Evolutionary conservation across 2,113 vertebrate genomes (phyloP).

Genomic region (Clarias magur): DNA sequence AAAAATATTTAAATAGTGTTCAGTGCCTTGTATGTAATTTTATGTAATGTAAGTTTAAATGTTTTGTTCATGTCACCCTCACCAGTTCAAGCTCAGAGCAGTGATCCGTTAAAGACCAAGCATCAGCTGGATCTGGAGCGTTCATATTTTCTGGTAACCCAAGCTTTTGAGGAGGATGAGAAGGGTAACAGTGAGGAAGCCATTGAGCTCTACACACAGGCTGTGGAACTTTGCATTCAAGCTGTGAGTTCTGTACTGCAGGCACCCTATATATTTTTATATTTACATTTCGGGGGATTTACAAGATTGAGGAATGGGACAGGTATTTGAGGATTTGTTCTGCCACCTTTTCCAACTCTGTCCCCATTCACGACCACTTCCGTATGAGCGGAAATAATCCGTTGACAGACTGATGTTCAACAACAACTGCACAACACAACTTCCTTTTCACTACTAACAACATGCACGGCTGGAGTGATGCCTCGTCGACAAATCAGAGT

Average conservation of each 20-base stretch:
- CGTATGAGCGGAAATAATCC: too few species aligned
- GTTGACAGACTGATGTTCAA: too few species aligned
- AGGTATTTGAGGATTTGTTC: too few species aligned
- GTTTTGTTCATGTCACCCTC: not conserved
- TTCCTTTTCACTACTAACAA: too few species aligned
- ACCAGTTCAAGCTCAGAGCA: slow-evolving; percentile 86
- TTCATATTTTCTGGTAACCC: slow-evolving; percentile 93
- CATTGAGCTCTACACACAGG: slow-evolving; percentile 92
- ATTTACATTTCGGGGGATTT: not conserved
- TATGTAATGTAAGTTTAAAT: not conserved
- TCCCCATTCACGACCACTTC: too few species aligned
- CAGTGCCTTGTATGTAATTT: not conserved
- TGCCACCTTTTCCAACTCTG: too few species aligned
- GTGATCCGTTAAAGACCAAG: slow-evolving; percentile 89
- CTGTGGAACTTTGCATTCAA: slow-evolving; percentile 93
- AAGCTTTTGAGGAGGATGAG: slow-evolving; percentile 96
- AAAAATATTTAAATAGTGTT: not conserved
- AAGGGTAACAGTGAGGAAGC: slow-evolving; percentile 91
- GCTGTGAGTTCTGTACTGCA: slow-evolving; percentile 71
- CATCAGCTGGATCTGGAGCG: slow-evolving; percentile 94
- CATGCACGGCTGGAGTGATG: too few species aligned
- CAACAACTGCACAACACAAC: too few species aligned
- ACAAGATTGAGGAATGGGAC: too few species aligned
- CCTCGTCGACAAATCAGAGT: too few species aligned
- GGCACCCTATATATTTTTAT: not conserved